A percentile compares a stretch with the other conserved stretches of the same genome.
Conservation (phyloP, 23 tunicate species). For the Halocynthia roretzi region DNA sequence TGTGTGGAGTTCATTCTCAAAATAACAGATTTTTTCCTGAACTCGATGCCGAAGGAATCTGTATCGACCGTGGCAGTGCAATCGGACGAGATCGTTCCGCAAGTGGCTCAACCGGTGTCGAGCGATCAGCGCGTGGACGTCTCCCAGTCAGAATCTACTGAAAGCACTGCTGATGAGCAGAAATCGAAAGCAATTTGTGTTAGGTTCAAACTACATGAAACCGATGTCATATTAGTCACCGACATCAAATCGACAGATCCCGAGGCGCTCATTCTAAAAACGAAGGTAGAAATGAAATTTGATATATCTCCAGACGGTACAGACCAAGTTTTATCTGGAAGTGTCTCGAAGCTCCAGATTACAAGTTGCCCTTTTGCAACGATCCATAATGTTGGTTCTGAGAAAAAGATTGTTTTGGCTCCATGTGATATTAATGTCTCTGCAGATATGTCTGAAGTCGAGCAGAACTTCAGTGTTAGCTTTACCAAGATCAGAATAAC, state of each 20-base stretch:
- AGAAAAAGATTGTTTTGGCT: constrained; percentile 46
- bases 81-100: background rate
- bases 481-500: constrained; percentile 39
- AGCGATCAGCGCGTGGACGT: background rate
- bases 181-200: constrained; percentile 42
- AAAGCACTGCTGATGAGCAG: background rate
- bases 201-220: constrained; percentile 42
- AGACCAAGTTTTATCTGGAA: constrained; percentile 34
- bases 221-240: constrained; percentile 63
- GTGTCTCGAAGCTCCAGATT: constrained; percentile 23
- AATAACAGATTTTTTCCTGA: constrained; percentile 34
- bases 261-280: constrained; percentile 54
- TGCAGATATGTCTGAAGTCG: constrained; percentile 24
- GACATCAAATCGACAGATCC: constrained; percentile 35
- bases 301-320: constrained; percentile 34
- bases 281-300: constrained; percentile 25
- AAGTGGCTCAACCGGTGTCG: background rate
- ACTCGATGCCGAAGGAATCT: constrained; percentile 13
- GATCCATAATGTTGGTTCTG: constrained; percentile 6
- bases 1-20: constrained; percentile 63
- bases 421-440: constrained; percentile 44
- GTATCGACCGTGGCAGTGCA: background rate
- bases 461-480: constrained; percentile 47
- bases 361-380: constrained; percentile 31
- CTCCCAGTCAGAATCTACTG: background rate